Percentiles rank a stretch among this genome's conserved stretches.
phyloP scores from a whole-genome alignment of 2,888 invertebrate species.

The Apamea anceps region DNA sequence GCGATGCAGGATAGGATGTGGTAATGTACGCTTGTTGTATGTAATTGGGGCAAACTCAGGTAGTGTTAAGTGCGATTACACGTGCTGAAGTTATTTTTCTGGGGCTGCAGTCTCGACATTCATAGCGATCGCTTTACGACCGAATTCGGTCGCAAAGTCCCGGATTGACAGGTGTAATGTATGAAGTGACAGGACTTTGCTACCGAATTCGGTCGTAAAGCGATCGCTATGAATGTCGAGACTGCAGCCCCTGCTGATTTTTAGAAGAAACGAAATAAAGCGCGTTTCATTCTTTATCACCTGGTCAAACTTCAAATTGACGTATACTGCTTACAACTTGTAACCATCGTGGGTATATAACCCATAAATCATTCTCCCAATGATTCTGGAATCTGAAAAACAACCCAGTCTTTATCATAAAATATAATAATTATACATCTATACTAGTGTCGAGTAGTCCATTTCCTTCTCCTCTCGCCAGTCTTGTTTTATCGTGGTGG shows the following conservation, averaged over 20 bases:
- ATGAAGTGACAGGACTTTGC: too few relatives aligned
- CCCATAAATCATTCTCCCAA: neutral
- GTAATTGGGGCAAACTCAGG: conserved; percentile 20
- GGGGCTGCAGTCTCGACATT: too few relatives aligned
- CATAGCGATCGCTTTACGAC: too few relatives aligned
- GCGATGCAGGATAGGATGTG: conserved; percentile 39
- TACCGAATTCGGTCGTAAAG: too few relatives aligned
- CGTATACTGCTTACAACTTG: neutral
- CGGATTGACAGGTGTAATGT: too few relatives aligned
- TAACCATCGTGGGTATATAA: neutral
- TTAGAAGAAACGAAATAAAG: neutral
- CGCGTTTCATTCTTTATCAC: neutral
- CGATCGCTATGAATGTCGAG: too few relatives aligned
- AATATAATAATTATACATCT: neutral
- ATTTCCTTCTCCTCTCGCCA: neutral
- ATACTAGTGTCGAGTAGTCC: neutral
- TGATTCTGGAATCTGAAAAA: neutral
- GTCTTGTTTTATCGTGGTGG: neutral
- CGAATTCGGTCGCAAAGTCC: too few relatives aligned
- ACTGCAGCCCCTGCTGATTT: too few relatives aligned
- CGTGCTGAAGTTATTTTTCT: neutral
- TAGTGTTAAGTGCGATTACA: conserved; percentile 6
- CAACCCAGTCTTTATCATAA: neutral
- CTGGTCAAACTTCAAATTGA: neutral
- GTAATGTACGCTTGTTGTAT: conserved; percentile 31